Base-by-base conservation (phyloP, 2,113 vertebrate species). In the Coturnix japonica region DNA sequence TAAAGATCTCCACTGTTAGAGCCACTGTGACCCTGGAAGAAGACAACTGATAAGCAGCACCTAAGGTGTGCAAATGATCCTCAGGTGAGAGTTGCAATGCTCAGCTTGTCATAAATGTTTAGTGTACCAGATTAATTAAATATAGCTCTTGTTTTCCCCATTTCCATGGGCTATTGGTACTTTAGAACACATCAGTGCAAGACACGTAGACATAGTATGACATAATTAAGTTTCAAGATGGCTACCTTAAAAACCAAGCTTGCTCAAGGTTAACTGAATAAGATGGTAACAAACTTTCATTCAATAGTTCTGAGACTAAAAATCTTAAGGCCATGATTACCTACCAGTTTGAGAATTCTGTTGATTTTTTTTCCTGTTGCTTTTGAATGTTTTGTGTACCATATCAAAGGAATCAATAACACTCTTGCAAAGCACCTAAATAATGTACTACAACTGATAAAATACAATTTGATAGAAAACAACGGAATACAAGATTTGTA, bases 151-250 rank as follows among this genome's bases (percentile, higher is more conserved):
- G 14, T 44, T 10, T 6, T 72, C 30, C 17, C 12, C 3, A 4
- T 73, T 75, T 35, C 14, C 61, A 20, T 59, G n/a, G 23, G 7
- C 2, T 56, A 61, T 35, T 4, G 19, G 11, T 60, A 87, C 9
- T 21, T 37, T 49, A 37, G 33, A 87, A 35, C 31, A 56, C 26
- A 47, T 6, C 0, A 1, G 59, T 69, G 21, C 9, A 81, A 85
- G 26, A 59, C 19, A 57, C 4, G 3, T 0, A 1, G 54, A 61
- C 0, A 1, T 7, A 47, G 23, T 1, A 0, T 57, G 26, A 46
- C 47, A 85, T 18, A 41, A 41, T 72, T 12, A 53, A 64, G 13
- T 53, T 73, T 72, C 47, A 57, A 63, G n/a, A 7, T 53, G 25
- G 25, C 26, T 46, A 59, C 11, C 15, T 77, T 57, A 77, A 57